Conservation (phyloP, 2,113 vertebrate species). For the Mormyrus lacerda region DNA sequence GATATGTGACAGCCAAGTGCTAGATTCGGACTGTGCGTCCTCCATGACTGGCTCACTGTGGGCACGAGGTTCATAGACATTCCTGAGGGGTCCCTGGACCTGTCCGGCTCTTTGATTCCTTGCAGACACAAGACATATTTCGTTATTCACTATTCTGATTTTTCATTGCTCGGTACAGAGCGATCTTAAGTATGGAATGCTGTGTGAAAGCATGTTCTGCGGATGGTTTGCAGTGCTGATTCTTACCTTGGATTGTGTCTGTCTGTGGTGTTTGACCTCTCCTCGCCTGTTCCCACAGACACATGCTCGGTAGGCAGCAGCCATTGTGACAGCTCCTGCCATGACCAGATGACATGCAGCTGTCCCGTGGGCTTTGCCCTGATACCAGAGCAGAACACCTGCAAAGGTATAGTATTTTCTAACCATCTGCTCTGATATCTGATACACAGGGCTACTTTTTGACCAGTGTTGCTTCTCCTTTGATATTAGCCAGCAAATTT, state of each 20-base stretch:
- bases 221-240: not conserved
- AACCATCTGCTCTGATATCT: not conserved
- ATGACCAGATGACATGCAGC: conserved; percentile 92
- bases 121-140: not conserved
- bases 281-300: conserved; percentile 57
- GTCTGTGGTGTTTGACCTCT: not conserved
- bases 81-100: not conserved
- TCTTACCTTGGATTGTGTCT: not conserved
- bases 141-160: too few species aligned
- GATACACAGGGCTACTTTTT: not conserved
- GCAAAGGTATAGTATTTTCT: conserved; percentile 73
- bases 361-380: conserved; percentile 95
- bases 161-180: not conserved
- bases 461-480: not conserved
- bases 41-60: not conserved
- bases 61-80: not conserved
- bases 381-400: conserved; percentile 88
- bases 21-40: not conserved
- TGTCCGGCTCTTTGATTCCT: not conserved
- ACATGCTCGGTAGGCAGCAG: conserved; percentile 94
- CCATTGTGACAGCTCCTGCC: conserved; percentile 93
- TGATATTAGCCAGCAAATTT: not conserved
- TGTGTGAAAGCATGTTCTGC: not conserved
- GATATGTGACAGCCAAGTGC: not conserved
- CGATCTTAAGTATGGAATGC: not conserved